Conservation (phyloP, 2,113 vertebrate species). For the Delphinus delphis region DNA sequence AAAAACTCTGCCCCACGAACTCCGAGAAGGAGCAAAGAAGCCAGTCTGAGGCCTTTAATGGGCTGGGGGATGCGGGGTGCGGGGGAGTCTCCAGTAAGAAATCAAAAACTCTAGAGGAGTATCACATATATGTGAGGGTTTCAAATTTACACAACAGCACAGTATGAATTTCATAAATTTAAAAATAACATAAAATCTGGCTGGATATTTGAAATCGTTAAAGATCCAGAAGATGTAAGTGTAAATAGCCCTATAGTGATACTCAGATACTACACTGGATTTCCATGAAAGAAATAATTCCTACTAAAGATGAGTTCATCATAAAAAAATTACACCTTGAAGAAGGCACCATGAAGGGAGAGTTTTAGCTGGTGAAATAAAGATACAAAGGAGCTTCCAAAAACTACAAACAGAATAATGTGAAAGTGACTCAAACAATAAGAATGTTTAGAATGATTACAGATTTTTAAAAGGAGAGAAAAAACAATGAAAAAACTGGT, state of each 20-base stretch:
- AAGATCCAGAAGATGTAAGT: neutral
- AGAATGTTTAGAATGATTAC: neutral
- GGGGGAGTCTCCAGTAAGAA: neutral
- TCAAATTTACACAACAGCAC: neutral
- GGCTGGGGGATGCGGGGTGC: rapidly evolving
- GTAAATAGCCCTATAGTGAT: neutral
- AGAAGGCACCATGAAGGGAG: neutral
- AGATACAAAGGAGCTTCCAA: neutral
- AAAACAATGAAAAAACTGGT: neutral
- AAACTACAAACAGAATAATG: neutral
- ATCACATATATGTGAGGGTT: neutral
- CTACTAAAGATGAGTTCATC: neutral
- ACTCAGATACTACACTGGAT: neutral
- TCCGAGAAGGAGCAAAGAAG: neutral
- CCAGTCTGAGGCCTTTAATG: neutral
- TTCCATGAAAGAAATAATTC: neutral
- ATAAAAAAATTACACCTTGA: neutral
- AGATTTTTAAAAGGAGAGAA: neutral
- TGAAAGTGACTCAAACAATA: neutral
- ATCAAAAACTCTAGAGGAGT: neutral
- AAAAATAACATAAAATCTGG: neutral
- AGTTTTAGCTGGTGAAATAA: neutral
- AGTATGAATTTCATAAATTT: neutral
- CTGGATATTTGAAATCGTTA: neutral
- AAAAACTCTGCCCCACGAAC: neutral